Evolutionary conservation across 2,888 invertebrate species (phyloP), one percentile per base, ranked within the genome.

Genomic region (Drosophila stalkeri): DNA sequence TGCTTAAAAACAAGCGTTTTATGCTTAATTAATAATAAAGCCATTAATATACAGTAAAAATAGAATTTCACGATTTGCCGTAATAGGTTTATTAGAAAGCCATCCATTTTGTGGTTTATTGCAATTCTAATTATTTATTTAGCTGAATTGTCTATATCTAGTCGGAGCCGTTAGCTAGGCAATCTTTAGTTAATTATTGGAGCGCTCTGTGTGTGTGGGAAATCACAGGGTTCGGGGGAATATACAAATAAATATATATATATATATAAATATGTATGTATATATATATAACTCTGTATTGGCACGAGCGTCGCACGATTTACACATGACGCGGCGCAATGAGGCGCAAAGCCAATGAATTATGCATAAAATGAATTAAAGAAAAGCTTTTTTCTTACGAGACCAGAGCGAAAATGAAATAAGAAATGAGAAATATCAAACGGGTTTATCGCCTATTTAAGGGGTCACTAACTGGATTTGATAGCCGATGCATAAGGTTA

Each of bases 301-400:
- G 27, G 37, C 73, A 71, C 72, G 60, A 76, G 68, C 71, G 67
- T 85, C 75, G 61, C 80, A 66, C 79, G 77, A 81, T 71, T 74
- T 69, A 61, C 73, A 80, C 81, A 77, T 79, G 83, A 73, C 64
- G 51, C 59, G 51, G 8, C 43, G 67, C 61, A 64, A 72, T 60
- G 60, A 60, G 62, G 41, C 62, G 75, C 47, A 41, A 65, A 60
- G 9, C 41, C 44, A 39, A 60, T 78, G 69, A 76, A 77, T 79
- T 66, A 81, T 82, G 72, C 76, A 82, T 72, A 55, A 64, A 71
- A 51, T 43, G 37, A 67, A 67, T 54, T 63, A 55, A 49, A 72
- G 46, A 56, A 72, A 59, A 60, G 27, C 23, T 69, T 70, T 61
- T 62, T 57, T 62, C 66, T 44, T 46, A 31, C 54, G 16, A 64